phyloP scores from a whole-genome alignment of 1,140 invertebrate species.

The Chironomus tepperi region DNA sequence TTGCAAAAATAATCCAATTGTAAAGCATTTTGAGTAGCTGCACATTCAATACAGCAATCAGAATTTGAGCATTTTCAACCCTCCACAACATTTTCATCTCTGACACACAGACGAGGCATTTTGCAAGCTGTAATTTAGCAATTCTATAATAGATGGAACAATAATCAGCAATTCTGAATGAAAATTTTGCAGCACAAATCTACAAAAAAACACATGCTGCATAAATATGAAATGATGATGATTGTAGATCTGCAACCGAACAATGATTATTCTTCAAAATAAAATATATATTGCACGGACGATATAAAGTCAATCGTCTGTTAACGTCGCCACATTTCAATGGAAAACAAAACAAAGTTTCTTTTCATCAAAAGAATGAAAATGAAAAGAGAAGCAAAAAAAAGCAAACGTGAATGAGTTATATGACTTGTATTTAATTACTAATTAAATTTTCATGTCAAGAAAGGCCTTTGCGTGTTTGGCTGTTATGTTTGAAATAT shows the following conservation, averaged over 20 bases:
- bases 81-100: no score
- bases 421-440: slow-evolving; percentile 18
- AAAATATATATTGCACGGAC: slow-evolving; percentile 10
- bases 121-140: neutral
- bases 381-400: neutral
- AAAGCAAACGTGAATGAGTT: slow-evolving; percentile 20
- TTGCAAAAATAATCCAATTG: neutral
- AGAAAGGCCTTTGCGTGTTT: slow-evolving; percentile 11
- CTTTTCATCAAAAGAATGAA: slow-evolving; percentile 15
- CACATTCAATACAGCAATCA: neutral
- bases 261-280: neutral
- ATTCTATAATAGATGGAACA: slow-evolving; percentile 10
- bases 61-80: neutral
- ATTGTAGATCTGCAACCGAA: neutral
- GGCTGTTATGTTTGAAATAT: neutral
- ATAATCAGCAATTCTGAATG: neutral
- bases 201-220: no score
- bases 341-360: slow-evolving; percentile 1
- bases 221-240: no score
- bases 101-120: neutral
- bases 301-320: slow-evolving; percentile 24
- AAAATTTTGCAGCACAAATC: no score
- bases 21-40: neutral
- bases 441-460: slow-evolving; percentile 21
- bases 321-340: slow-evolving; percentile 24